Evolutionary conservation across 2,888 invertebrate genomes (phyloP).

Genomic region (Strigamia crassipes): DNA sequence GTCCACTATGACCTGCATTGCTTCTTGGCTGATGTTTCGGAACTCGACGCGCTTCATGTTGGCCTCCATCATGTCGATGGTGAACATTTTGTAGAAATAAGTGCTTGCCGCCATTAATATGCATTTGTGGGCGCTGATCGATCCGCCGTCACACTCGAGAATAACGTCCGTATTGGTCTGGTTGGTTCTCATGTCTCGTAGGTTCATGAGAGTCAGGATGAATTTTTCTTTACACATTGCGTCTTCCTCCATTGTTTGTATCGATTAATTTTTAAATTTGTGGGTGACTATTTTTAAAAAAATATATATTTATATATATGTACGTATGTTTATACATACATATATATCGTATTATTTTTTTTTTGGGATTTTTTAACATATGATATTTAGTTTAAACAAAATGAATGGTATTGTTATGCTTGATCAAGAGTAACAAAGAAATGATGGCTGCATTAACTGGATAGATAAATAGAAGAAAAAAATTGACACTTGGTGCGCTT

Average conservation of each 20-base stretch:
- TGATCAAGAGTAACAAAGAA: no score
- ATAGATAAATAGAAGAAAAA: no score
- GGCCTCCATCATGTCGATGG: not conserved
- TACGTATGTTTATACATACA: no score
- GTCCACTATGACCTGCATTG: not conserved
- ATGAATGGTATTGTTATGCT: no score
- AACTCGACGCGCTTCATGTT: not conserved
- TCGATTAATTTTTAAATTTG: no score
- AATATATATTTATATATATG: no score
- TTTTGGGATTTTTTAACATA: no score
- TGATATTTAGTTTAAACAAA: no score
- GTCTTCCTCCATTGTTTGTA: not conserved
- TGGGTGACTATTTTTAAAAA: no score
- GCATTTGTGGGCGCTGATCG: not conserved
- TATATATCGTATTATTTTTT: no score
- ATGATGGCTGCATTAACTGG: no score
- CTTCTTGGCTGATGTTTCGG: not conserved
- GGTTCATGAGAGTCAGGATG: not conserved
- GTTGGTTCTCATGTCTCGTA: not conserved
- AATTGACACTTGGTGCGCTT: no score
- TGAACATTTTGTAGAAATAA: not conserved
- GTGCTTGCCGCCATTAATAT: not conserved
- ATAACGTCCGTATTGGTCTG: not conserved
- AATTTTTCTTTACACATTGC: constrained; percentile 1
- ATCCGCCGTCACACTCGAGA: not conserved